Percentiles rank a stretch among this genome's conserved stretches.
Conservation (phyloP, 2,888 invertebrate genomes). For the Scaeva pyrastri region DNA sequence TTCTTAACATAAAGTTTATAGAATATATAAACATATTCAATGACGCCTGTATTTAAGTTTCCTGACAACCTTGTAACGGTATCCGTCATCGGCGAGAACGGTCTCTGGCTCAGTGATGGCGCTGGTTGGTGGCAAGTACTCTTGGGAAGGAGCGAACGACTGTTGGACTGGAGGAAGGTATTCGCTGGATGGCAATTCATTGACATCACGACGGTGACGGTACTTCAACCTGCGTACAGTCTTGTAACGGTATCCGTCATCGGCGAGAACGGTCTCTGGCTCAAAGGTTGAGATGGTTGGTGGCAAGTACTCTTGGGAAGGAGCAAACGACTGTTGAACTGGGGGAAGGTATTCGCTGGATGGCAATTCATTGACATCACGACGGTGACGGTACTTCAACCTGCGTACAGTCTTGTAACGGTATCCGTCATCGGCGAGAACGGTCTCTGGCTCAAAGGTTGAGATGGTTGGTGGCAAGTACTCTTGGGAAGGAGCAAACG, state of each 20-base stretch:
- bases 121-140: conserved; percentile 13
- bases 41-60: conserved; percentile 35
- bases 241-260: conserved; percentile 76
- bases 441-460: conserved; percentile 51
- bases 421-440: conserved; percentile 56
- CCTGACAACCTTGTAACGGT: conserved; percentile 10
- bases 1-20: not conserved
- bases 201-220: conserved; percentile 40
- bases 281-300: not conserved
- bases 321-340: conserved; percentile 22
- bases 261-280: conserved; percentile 47
- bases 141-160: not conserved
- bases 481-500: conserved; percentile 78
- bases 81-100: conserved; percentile 12
- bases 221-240: conserved; percentile 56
- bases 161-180: conserved; percentile 66
- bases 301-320: conserved; percentile 23
- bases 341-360: conserved; percentile 78
- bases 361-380: conserved; percentile 75
- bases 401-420: conserved; percentile 51
- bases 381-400: conserved; percentile 74
- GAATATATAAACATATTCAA: not conserved
- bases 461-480: conserved; percentile 65
- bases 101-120: conserved; percentile 2
- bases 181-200: conserved; percentile 61